Evolutionary conservation across 2,113 vertebrate species (phyloP).

Genomic region (Oryzias celebensis): DNA sequence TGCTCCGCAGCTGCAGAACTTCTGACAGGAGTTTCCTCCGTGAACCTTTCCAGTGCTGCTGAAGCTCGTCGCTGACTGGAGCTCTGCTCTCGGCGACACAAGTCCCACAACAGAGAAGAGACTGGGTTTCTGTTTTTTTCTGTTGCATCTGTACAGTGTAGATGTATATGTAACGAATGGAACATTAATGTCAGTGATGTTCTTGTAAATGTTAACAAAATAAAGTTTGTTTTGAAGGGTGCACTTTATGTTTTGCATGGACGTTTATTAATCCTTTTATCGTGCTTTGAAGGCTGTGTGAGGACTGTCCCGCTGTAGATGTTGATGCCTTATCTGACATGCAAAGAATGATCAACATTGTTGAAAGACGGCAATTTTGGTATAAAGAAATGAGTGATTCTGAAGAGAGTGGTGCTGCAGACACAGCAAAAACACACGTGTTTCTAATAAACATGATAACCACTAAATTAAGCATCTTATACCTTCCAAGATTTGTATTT

Average conservation of each 20-base stretch:
- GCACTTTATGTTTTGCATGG: conserved; percentile 4
- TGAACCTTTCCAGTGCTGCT: conserved; percentile 61
- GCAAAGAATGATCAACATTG: too few relatives aligned
- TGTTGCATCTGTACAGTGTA: conserved; percentile 73
- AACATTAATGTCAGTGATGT: conserved; percentile 78
- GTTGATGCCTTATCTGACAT: too few relatives aligned
- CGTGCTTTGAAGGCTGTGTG: too few relatives aligned
- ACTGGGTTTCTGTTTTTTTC: conserved; percentile 23
- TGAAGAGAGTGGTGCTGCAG: too few relatives aligned
- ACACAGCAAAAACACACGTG: too few relatives aligned
- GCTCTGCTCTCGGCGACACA: conserved; percentile 46
- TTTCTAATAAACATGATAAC: too few relatives aligned
- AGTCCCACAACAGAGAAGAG: conserved; percentile 51
- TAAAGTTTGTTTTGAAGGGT: conserved; percentile 76
- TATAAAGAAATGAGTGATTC: too few relatives aligned
- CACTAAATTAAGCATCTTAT: too few relatives aligned
- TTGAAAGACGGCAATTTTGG: too few relatives aligned
- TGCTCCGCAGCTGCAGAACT: conserved; percentile 45
- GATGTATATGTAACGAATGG: conserved; percentile 68
- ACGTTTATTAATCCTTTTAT: not conserved
- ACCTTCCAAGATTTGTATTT: too few relatives aligned
- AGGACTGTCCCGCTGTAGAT: too few relatives aligned
- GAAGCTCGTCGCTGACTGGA: conserved; percentile 57
- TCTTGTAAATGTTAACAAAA: conserved; percentile 80
- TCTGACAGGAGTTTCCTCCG: conserved; percentile 39